Conservation (phyloP, 1,140 invertebrate genomes). For the Solenopsis fugax region DNA sequence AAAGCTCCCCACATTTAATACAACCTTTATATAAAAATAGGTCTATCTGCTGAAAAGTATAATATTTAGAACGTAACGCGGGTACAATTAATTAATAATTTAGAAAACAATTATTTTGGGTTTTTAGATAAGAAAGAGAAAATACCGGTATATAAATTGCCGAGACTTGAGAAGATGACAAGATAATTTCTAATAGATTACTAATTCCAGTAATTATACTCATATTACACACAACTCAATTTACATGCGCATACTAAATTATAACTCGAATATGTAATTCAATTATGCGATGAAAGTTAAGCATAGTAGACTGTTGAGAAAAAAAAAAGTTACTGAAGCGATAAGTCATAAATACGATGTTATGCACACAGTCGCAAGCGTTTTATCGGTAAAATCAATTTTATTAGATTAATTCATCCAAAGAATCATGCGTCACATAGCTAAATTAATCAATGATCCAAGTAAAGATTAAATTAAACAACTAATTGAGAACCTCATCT, state of each 20-base stretch:
- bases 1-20: background rate
- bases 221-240: background rate
- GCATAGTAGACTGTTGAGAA: background rate
- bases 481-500: background rate
- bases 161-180: background rate
- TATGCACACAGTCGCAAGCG: background rate
- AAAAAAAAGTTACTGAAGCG: conserved; percentile 1
- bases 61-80: background rate
- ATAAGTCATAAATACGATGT: background rate
- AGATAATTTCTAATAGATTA: conserved; percentile 21
- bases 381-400: background rate
- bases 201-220: conserved; percentile 25
- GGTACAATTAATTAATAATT: background rate
- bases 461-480: background rate
- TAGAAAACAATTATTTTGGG: background rate
- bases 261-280: conserved; percentile 2
- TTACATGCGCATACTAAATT: conserved; percentile 2
- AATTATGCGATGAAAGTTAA: conserved; percentile 17
- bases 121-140: background rate
- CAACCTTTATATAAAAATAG: background rate
- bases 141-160: background rate
- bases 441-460: background rate
- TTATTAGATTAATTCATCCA: conserved; percentile 1
- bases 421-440: background rate
- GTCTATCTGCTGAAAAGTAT: background rate